Percentiles rank a stretch among this genome's conserved stretches.
Evolutionary conservation across 2,797 vertebrate species (phyloP).

Genomic region (Megaceryle alcyon): DNA sequence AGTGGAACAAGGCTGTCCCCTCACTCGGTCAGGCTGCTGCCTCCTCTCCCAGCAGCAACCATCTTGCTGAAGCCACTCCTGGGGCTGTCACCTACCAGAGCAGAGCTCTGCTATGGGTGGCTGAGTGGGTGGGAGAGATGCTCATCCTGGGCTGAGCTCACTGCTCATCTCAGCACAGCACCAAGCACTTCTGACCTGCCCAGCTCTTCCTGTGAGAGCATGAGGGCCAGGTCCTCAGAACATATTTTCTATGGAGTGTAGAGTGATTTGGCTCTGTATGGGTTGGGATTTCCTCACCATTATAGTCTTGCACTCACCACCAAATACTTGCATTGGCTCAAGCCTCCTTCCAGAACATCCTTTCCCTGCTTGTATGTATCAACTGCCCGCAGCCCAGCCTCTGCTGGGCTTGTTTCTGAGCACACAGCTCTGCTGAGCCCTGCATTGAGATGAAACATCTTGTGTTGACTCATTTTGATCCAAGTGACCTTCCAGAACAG

Average conservation of each 20-base stretch:
- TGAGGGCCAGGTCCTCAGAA: not conserved
- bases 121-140: not conserved
- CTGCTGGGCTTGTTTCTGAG: not conserved
- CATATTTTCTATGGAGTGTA: not conserved
- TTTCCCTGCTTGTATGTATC: fast-evolving
- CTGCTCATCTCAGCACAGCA: not conserved
- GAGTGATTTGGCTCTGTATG: not conserved
- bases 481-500: not conserved
- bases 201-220: not conserved
- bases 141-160: not conserved
- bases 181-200: not conserved
- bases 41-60: not conserved
- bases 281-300: not conserved
- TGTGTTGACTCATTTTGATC: not conserved
- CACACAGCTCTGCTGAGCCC: not conserved
- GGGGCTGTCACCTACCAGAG: not conserved
- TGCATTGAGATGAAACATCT: not conserved
- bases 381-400: fast-evolving
- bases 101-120: not conserved
- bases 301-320: not conserved
- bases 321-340: not conserved
- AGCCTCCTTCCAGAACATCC: not conserved
- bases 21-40: not conserved
- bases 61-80: not conserved
- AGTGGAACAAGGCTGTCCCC: not conserved